Conservation (phyloP, 2,113 vertebrate species). For the Centropristis striata region DNA sequence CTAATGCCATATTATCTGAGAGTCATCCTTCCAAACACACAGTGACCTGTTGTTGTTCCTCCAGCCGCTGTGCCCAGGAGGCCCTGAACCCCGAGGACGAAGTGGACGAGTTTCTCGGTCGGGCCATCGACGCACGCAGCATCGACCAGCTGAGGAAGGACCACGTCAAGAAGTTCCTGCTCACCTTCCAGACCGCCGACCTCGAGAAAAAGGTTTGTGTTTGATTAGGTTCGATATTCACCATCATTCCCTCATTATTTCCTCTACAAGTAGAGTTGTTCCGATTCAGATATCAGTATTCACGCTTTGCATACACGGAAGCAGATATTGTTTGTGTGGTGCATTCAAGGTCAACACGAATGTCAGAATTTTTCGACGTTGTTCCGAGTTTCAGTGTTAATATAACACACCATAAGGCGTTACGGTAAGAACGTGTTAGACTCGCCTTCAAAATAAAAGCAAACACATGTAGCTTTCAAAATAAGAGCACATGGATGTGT, state of each 20-base stretch:
- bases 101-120: constrained; percentile 95
- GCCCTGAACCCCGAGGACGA: constrained; percentile 95
- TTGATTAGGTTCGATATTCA: background rate
- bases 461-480: too few relatives aligned
- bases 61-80: constrained; percentile 93
- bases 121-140: constrained; percentile 96
- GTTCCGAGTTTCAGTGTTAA: too few relatives aligned
- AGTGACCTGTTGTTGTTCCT: constrained; percentile 51
- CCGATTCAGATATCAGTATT: too few relatives aligned
- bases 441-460: too few relatives aligned
- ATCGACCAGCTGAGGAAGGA: constrained; percentile 97
- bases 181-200: constrained; percentile 92
- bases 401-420: too few relatives aligned
- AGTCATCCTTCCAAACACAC: constrained; percentile 55
- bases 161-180: constrained; percentile 95
- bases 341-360: too few relatives aligned
- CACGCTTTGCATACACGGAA: too few relatives aligned
- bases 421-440: too few relatives aligned
- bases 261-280: too few relatives aligned
- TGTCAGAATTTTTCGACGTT: too few relatives aligned
- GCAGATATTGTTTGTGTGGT: too few relatives aligned
- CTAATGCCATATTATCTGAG: constrained; percentile 60
- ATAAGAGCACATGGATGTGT: too few relatives aligned
- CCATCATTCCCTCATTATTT: background rate
- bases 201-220: constrained; percentile 93